Percentiles rank a stretch among this genome's conserved stretches.
Conservation (phyloP, 2,797 vertebrate genomes). For the Hapalemur alaotrensis region DNA sequence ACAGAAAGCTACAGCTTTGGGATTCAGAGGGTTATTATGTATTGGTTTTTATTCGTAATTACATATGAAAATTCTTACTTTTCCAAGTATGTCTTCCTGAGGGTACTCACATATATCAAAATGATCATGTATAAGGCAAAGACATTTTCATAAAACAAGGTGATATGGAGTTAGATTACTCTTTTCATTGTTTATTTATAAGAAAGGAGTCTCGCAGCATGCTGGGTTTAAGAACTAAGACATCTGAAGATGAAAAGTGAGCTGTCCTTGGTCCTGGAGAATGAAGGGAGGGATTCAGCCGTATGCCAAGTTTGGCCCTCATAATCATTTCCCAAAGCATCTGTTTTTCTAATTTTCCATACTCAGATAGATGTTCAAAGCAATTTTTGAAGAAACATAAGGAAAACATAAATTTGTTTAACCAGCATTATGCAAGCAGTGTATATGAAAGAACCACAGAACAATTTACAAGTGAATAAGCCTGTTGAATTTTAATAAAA, state of each 20-base stretch:
- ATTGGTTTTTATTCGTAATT: constrained; percentile 19
- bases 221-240: neutral
- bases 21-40: neutral
- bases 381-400: neutral
- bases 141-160: constrained; percentile 43
- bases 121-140: neutral
- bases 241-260: neutral
- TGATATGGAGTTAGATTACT: neutral
- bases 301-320: neutral
- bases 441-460: neutral
- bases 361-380: neutral
- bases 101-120: neutral
- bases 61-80: neutral
- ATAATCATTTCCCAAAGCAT: neutral
- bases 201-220: neutral
- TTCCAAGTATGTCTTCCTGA: neutral
- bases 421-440: neutral
- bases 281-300: neutral
- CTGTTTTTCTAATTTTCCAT: neutral
- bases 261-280: neutral
- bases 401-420: neutral
- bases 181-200: constrained; percentile 41
- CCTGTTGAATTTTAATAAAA: neutral
- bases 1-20: neutral
- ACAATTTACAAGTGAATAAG: neutral